Percentiles rank a stretch among this genome's conserved stretches.
Evolutionary conservation across 2,888 invertebrate species (phyloP).

Genomic region (Eutolmus rufibarbis): DNA sequence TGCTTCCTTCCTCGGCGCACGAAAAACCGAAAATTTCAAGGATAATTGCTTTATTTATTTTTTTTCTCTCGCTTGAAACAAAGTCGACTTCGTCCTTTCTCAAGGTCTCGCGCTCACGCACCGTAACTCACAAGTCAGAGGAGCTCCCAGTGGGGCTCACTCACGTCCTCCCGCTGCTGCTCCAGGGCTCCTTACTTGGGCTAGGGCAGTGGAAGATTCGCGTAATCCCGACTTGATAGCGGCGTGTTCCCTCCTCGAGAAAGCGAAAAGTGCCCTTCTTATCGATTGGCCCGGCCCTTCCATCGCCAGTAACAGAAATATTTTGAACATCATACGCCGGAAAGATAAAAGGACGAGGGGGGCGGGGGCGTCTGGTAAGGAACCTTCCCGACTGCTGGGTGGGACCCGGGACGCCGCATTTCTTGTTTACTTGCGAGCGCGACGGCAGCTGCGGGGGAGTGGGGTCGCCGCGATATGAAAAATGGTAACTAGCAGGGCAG

Average conservation of each 20-base stretch:
- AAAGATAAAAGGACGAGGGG: background rate
- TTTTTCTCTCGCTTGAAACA: background rate
- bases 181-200: background rate
- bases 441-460: background rate
- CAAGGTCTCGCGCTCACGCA: conserved; percentile 11
- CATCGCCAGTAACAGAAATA: conserved; percentile 1
- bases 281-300: conserved; percentile 15
- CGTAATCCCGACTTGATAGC: conserved; percentile 11
- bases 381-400: background rate
- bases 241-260: background rate
- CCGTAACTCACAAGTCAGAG: background rate
- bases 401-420: background rate
- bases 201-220: background rate
- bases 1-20: background rate
- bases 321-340: conserved; percentile 1
- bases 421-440: background rate
- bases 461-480: background rate
- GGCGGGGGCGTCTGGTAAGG: background rate
- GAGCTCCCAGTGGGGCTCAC: background rate
- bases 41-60: conserved; percentile 5
- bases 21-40: conserved; percentile 23
- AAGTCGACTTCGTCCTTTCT: background rate
- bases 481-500: background rate
- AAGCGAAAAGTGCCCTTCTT: background rate
- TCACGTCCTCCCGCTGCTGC: background rate